These are phyloP conservation scores for Papilio demoleus DNA, from an alignment of 2,888 invertebrate genomes.

Conservation along the genomic window DNA sequence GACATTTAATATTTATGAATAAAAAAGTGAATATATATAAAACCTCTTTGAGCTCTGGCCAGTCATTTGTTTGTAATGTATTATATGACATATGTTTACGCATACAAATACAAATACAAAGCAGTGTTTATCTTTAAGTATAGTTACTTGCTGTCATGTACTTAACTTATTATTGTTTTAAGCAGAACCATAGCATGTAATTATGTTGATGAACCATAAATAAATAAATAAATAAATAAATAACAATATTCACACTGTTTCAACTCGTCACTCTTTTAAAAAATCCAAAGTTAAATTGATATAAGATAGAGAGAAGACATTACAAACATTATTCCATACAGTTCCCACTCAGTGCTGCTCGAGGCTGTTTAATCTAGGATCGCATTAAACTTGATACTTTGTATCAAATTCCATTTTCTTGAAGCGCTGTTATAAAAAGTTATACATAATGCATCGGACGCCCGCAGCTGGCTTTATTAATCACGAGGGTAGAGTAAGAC, in stretches of 20 bases:
- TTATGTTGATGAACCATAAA: no score
- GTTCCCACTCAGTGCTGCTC: slow-evolving; percentile 55
- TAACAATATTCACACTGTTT: neutral
- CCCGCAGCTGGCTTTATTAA: slow-evolving; percentile 70
- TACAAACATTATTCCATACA: slow-evolving; percentile 47
- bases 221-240: no score
- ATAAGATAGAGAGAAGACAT: slow-evolving; percentile 38
- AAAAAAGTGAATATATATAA: no score
- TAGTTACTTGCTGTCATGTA: no score
- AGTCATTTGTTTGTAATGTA: no score
- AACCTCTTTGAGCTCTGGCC: no score
- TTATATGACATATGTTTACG: no score
- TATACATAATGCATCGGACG: slow-evolving; percentile 81
- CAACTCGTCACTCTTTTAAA: neutral
- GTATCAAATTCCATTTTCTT: slow-evolving; percentile 80
- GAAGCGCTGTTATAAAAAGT: slow-evolving; percentile 75
- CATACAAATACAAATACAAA: no score
- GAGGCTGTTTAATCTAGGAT: slow-evolving; percentile 74
- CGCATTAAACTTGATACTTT: slow-evolving; percentile 82
- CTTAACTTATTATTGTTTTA: no score
- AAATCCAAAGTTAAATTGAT: slow-evolving; percentile 33
- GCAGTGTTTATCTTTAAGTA: no score
- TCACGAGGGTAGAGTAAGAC: neutral
- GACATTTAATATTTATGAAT: no score
- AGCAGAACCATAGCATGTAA: no score